phyloP scores from a whole-genome alignment of 2,797 vertebrate species.

The Aldrovandia affinis region DNA sequence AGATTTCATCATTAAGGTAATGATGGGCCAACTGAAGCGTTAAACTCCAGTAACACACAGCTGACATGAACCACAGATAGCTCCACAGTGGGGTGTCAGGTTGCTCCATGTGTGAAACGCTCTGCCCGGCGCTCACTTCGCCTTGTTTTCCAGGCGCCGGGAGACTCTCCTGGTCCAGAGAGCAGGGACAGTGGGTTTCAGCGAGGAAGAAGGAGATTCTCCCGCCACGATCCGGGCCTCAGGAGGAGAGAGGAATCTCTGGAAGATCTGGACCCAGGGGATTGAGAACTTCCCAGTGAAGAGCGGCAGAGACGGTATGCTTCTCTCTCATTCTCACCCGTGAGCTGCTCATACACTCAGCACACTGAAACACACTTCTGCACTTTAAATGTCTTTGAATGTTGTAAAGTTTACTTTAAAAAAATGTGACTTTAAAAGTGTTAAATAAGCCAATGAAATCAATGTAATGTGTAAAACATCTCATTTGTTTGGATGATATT shows the following conservation, averaged over 20 bases:
- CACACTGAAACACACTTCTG: no score
- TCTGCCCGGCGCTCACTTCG: background rate
- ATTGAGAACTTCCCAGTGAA: conserved; percentile 76
- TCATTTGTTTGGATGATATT: no score
- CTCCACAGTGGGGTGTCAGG: conserved; percentile 17
- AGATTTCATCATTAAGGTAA: background rate
- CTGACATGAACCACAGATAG: conserved; percentile 13
- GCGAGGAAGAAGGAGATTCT: conserved; percentile 70
- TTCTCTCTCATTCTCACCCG: background rate
- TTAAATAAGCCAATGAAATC: no score
- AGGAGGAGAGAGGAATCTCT: conserved; percentile 78
- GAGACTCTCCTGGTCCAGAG: conserved; percentile 75
- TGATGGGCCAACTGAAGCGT: background rate
- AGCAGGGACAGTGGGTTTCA: conserved; percentile 77
- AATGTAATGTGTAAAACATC: no score
- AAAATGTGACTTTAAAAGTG: no score
- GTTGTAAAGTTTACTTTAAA: no score
- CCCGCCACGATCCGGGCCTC: conserved; percentile 54
- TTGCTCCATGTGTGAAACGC: background rate
- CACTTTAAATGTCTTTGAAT: no score
- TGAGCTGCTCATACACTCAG: no score
- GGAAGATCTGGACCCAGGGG: conserved; percentile 79
- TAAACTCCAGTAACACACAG: background rate
- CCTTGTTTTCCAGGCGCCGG: conserved; percentile 75
- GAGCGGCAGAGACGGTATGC: conserved; percentile 81